phyloP scores from a whole-genome alignment of 1,140 invertebrate genomes.

The Artemia franciscana region DNA sequence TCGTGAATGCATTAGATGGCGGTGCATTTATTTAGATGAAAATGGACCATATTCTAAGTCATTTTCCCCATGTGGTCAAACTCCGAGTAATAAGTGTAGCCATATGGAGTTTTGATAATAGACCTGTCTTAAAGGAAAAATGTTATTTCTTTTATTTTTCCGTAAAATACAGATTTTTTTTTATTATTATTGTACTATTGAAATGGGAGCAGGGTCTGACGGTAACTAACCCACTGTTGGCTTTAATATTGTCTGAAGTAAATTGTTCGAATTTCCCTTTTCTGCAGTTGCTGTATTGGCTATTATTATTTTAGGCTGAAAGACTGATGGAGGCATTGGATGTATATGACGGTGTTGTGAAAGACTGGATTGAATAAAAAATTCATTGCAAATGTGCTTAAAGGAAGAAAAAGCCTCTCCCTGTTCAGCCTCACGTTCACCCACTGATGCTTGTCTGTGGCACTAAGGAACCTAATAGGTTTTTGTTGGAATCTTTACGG shows the following conservation, averaged over 20 bases:
- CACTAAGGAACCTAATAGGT: slow-evolving; percentile 44
- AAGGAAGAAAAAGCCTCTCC: slow-evolving; percentile 16
- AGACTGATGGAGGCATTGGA: slow-evolving; percentile 66
- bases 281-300: neutral
- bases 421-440: slow-evolving; percentile 30
- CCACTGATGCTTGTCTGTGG: slow-evolving; percentile 51
- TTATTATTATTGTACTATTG: slow-evolving; percentile 11
- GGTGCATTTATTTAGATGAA: no score
- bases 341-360: slow-evolving; percentile 33
- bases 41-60: no score
- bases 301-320: slow-evolving; percentile 39
- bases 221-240: slow-evolving; percentile 47
- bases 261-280: slow-evolving; percentile 54
- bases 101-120: no score
- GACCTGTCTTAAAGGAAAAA: no score
- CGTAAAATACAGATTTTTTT: neutral
- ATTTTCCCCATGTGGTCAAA: no score
- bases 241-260: slow-evolving; percentile 68
- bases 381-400: slow-evolving; percentile 21
- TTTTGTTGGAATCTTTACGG: slow-evolving; percentile 49
- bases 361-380: slow-evolving; percentile 22
- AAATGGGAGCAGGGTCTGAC: slow-evolving; percentile 23
- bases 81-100: no score
- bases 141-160: no score
- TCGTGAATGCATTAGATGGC: no score